Conservation (phyloP, 2,113 vertebrate genomes). For the Phycodurus eques region DNA sequence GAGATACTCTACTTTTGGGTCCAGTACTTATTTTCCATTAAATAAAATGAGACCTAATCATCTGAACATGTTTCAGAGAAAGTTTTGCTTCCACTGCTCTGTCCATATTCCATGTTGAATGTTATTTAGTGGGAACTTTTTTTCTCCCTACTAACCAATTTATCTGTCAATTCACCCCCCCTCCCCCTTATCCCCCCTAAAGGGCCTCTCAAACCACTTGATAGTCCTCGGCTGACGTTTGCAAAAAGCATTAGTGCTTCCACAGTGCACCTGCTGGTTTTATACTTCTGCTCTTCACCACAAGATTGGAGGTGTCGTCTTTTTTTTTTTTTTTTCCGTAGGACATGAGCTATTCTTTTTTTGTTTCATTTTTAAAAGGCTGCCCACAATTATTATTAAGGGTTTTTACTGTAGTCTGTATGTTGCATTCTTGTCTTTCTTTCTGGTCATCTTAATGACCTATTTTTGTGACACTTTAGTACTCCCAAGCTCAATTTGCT, state of each 20-base stretch:
- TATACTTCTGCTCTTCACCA: slow-evolving; percentile 29
- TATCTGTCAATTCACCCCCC: slow-evolving; percentile 10
- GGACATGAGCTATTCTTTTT: slow-evolving; percentile 21
- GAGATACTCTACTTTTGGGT: slow-evolving; percentile 17
- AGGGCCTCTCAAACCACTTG: slow-evolving; percentile 27
- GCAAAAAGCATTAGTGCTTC: slow-evolving; percentile 45
- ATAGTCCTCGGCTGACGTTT: slow-evolving; percentile 41
- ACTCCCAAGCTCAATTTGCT: slow-evolving; percentile 62
- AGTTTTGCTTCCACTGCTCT: slow-evolving; percentile 4
- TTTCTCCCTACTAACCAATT: background rate
- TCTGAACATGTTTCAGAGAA: slow-evolving; percentile 1
- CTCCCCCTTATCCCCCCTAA: slow-evolving; percentile 5
- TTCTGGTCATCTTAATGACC: slow-evolving; percentile 55
- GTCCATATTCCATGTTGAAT: slow-evolving; percentile 11
- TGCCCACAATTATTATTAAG: background rate
- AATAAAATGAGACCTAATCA: slow-evolving; percentile 15
- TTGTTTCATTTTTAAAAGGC: background rate
- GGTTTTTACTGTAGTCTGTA: slow-evolving; percentile 3
- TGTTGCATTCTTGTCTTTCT: slow-evolving; percentile 31
- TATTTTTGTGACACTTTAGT: slow-evolving; percentile 55
- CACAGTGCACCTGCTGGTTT: slow-evolving; percentile 33
- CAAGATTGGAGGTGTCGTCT: slow-evolving; percentile 32
- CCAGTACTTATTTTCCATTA: slow-evolving; percentile 2
- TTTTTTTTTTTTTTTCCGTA: slow-evolving; percentile 29
- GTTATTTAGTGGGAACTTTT: background rate